Percentiles rank a stretch among this genome's conserved stretches.
Evolutionary conservation across 2,797 vertebrate species (phyloP).

Genomic region (Fistularia tabacaria): DNA sequence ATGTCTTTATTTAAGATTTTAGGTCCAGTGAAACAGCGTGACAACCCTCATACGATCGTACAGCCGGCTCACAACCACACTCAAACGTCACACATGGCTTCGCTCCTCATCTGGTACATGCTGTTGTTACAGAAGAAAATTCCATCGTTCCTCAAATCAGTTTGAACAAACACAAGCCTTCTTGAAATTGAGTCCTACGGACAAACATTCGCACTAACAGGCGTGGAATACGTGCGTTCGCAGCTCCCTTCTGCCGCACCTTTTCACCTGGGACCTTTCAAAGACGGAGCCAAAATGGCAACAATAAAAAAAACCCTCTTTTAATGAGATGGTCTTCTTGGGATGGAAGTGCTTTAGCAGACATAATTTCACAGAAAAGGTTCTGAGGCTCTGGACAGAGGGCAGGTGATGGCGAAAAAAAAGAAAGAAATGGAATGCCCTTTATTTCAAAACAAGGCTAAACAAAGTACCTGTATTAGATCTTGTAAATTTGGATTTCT

Average conservation of each 20-base stretch:
- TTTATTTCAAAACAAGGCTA: constrained; percentile 37
- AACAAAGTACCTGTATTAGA: constrained; percentile 2
- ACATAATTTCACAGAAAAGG: too few species aligned
- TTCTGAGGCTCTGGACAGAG: too few species aligned
- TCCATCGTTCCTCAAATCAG: constrained; percentile 32
- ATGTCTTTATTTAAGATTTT: constrained; percentile 59
- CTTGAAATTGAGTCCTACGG: neutral
- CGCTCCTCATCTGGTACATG: constrained; percentile 27
- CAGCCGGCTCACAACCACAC: constrained; percentile 26
- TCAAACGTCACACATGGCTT: constrained; percentile 42
- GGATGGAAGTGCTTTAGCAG: too few species aligned
- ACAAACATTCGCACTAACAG: constrained; percentile 23
- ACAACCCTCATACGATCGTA: constrained; percentile 28
- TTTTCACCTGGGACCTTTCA: neutral
- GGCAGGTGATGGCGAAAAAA: constrained; percentile 17
- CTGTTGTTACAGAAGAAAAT: constrained; percentile 21
- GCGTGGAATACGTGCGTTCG: constrained; percentile 34
- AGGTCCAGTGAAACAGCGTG: constrained; percentile 34
- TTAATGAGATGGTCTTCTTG: neutral
- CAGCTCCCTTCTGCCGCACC: constrained; percentile 2
- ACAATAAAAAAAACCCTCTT: neutral
- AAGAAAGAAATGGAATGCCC: constrained; percentile 50
- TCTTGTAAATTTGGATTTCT: too few species aligned
- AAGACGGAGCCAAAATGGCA: too few species aligned
- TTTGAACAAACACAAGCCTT: constrained; percentile 18